A percentile compares a stretch with the other conserved stretches of the same genome.
Evolutionary conservation across 2,888 invertebrate species (phyloP).

Genomic region (Drosophila paracracens): DNA sequence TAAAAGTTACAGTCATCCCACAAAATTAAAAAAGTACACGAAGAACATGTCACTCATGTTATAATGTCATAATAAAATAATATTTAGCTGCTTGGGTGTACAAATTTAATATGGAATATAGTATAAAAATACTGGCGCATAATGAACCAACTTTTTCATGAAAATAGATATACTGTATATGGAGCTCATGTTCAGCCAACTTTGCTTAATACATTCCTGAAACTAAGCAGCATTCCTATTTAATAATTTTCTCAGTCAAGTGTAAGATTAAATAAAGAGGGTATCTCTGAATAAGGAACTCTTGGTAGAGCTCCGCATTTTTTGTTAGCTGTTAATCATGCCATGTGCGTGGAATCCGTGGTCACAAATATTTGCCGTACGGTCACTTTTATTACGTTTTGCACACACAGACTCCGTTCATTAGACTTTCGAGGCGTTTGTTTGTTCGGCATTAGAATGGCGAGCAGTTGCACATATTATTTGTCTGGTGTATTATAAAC

Average conservation of each 20-base stretch:
- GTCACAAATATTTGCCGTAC: not conserved
- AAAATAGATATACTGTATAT: not conserved
- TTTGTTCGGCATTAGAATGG: not conserved
- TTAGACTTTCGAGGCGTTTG: not conserved
- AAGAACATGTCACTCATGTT: not conserved
- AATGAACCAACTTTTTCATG: not conserved
- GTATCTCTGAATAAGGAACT: not conserved
- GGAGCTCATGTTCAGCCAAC: not conserved
- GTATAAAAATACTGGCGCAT: not conserved
- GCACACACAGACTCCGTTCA: not conserved
- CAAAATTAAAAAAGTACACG: not conserved
- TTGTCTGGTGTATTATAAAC: conserved; percentile 9
- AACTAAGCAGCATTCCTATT: not conserved
- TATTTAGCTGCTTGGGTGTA: not conserved
- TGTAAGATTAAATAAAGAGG: not conserved
- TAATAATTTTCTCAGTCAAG: too few relatives aligned
- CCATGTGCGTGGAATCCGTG: not conserved
- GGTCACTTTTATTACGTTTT: not conserved
- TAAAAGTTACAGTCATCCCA: not conserved
- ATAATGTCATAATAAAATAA: not conserved
- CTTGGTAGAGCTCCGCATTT: too few relatives aligned
- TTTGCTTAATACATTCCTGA: not conserved
- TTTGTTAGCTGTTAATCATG: conserved; percentile 1
- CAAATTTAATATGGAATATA: not conserved
- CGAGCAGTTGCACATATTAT: not conserved